A percentile compares a stretch with the other conserved stretches of the same genome.
phyloP scores from a whole-genome alignment of 2,113 vertebrate genomes.

The Pelodiscus sinensis region DNA sequence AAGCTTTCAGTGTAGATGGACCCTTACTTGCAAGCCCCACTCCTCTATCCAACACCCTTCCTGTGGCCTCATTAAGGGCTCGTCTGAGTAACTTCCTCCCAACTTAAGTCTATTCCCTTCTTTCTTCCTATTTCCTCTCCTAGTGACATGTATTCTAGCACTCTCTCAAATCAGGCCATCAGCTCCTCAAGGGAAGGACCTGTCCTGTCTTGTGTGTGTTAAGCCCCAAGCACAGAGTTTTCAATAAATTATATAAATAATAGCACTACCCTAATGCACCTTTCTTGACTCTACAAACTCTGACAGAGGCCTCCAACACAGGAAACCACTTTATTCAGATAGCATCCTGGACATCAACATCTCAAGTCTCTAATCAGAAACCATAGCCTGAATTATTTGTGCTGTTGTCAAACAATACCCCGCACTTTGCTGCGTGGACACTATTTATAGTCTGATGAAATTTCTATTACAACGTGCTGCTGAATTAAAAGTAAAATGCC shows the following conservation, averaged over 20 bases:
- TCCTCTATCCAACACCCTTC: background rate
- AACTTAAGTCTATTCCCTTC: background rate
- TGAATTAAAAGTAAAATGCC: conserved; percentile 20
- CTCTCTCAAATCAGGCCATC: background rate
- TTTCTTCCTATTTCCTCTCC: background rate
- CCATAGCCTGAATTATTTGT: conserved; percentile 42
- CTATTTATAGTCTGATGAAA: background rate
- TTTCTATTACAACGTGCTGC: background rate
- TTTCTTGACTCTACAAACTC: background rate
- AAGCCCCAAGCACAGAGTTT: background rate
- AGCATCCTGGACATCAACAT: background rate
- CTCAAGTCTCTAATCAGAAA: conserved; percentile 20
- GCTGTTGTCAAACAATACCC: conserved; percentile 7
- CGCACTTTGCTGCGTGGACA: background rate
- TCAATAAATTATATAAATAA: conserved; percentile 52
- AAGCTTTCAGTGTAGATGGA: too few relatives aligned
- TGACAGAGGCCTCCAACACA: conserved; percentile 2
- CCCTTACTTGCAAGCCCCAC: background rate
- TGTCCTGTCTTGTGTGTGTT: conserved; percentile 1
- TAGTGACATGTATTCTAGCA: background rate
- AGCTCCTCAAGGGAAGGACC: background rate
- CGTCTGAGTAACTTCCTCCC: background rate
- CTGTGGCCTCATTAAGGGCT: background rate
- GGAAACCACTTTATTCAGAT: conserved; percentile 57
- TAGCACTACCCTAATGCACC: background rate